Percentiles rank a stretch among this genome's conserved stretches.
Conservation (phyloP, 2,888 invertebrate species). For the Ornithoptera alexandrae region DNA sequence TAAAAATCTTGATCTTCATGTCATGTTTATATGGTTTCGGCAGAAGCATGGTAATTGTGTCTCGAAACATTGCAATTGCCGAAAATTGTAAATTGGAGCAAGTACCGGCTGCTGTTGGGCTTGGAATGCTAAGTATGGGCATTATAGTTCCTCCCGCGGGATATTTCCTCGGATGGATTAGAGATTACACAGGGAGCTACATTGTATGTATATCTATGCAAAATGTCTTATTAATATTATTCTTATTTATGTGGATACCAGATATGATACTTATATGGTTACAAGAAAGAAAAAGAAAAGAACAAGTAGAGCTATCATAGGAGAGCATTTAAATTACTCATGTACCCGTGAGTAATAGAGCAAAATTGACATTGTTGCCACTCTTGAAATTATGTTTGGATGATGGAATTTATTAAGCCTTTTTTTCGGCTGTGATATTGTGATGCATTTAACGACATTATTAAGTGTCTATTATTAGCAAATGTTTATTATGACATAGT, state of each 20-base stretch:
- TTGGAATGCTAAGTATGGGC: slow-evolving; percentile 87
- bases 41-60: slow-evolving; percentile 86
- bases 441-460: slow-evolving; percentile 10
- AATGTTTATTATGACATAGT: slow-evolving; percentile 33
- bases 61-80: slow-evolving; percentile 85
- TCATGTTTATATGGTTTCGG: slow-evolving; percentile 84
- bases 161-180: slow-evolving; percentile 82
- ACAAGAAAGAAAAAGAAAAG: slow-evolving; percentile 53
- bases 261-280: slow-evolving; percentile 73
- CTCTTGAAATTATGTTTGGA: background rate
- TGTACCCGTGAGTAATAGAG: background rate
- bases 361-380: background rate
- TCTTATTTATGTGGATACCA: slow-evolving; percentile 80
- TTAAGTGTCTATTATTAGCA: slow-evolving; percentile 14
- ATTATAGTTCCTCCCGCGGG: slow-evolving; percentile 83
- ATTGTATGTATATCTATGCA: slow-evolving; percentile 82
- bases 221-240: slow-evolving; percentile 74
- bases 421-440: slow-evolving; percentile 34
- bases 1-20: slow-evolving; percentile 73
- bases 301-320: slow-evolving; percentile 48
- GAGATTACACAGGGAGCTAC: slow-evolving; percentile 83
- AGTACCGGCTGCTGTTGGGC: slow-evolving; percentile 85
- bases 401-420: background rate
- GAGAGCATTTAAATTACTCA: slow-evolving; percentile 2
- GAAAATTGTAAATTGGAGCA: slow-evolving; percentile 80